Percentiles rank a stretch among this genome's conserved stretches.
These are phyloP conservation scores for Deroplatys truncata DNA, from an alignment of 2,888 invertebrate species.

Conservation along the genomic window DNA sequence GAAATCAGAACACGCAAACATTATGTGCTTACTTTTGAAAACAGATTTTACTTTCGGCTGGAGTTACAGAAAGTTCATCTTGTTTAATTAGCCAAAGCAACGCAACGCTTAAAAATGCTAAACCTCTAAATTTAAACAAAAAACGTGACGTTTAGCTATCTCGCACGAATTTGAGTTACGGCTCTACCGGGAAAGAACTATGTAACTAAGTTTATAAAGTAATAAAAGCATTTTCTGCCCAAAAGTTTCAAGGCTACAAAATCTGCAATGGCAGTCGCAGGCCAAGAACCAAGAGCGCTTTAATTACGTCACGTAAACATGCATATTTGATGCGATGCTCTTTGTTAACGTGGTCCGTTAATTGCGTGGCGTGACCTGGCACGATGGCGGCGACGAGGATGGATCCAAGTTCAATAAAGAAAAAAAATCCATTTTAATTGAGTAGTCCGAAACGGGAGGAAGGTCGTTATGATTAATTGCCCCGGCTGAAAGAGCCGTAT, in stretches of 20 bases:
- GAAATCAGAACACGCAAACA: too few species aligned
- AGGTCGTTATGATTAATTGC: not conserved
- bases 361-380: not conserved
- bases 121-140: too few species aligned
- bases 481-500: not conserved
- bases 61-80: too few species aligned
- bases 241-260: not conserved
- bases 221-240: too few species aligned
- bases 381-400: not conserved
- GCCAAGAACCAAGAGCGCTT: not conserved
- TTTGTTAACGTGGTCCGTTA: not conserved
- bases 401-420: not conserved
- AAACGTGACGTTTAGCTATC: too few species aligned
- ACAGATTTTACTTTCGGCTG: too few species aligned
- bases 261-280: not conserved
- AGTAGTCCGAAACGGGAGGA: not conserved
- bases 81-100: too few species aligned
- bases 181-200: too few species aligned
- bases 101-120: too few species aligned
- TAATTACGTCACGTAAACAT: not conserved
- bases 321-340: not conserved
- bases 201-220: too few species aligned
- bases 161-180: too few species aligned
- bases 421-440: not conserved
- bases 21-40: too few species aligned